These are phyloP conservation scores for Drosophila murphyi DNA, from an alignment of 1,140 invertebrate genomes.

Conservation along the genomic window DNA sequence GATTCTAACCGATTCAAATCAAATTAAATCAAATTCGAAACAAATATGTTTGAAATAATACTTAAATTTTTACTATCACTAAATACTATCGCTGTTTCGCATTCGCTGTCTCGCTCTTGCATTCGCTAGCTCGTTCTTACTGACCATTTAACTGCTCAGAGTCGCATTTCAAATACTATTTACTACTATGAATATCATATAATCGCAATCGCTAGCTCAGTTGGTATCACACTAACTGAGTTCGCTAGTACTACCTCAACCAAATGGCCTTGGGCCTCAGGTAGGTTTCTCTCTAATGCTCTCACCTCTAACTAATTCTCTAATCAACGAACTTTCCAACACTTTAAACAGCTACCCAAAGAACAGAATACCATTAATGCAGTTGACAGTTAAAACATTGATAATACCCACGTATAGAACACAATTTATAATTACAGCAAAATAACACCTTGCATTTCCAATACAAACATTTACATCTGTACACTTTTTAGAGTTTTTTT, in stretches of 20 bases:
- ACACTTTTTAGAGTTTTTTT: not conserved
- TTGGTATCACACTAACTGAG: not conserved
- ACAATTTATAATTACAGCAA: not conserved
- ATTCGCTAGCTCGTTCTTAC: constrained; percentile 67
- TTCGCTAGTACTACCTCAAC: constrained; percentile 9
- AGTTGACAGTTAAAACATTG: not conserved
- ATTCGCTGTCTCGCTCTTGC: constrained; percentile 70
- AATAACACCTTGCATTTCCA: not conserved
- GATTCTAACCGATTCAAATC: not conserved
- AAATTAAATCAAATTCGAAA: constrained; percentile 1
- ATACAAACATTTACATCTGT: not conserved
- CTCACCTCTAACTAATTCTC: constrained; percentile 17
- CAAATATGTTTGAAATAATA: constrained; percentile 8
- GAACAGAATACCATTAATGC: not conserved
- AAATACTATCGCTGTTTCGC: constrained; percentile 36
- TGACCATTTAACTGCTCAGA: constrained; percentile 58
- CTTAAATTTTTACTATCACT: constrained; percentile 39
- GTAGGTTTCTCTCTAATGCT: constrained; percentile 59
- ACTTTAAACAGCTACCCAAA: constrained; percentile 7
- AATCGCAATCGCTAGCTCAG: constrained; percentile 31
- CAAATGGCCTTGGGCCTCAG: constrained; percentile 43
- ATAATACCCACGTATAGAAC: not conserved
- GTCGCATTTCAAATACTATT: constrained; percentile 38
- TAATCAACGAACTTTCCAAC: constrained; percentile 12
- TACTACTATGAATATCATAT: constrained; percentile 23